phyloP scores from a whole-genome alignment of 1,140 invertebrate genomes.

The Diploscapter pachys region DNA sequence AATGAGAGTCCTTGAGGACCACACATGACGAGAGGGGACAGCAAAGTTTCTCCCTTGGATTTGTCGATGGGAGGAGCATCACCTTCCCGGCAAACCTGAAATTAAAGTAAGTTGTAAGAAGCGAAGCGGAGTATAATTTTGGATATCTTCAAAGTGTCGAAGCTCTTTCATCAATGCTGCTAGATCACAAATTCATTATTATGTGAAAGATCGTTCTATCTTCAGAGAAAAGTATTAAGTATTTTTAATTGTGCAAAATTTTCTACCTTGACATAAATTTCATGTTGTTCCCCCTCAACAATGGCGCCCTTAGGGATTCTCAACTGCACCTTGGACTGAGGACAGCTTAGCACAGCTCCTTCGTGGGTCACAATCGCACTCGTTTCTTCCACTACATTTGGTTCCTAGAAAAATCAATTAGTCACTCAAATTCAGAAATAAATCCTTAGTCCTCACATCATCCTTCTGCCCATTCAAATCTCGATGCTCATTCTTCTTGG shows the following conservation, averaged over 20 bases:
- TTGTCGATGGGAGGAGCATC: constrained; percentile 76
- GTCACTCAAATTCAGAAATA: too few species aligned
- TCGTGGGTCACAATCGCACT: constrained; percentile 73
- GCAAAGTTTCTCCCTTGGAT: constrained; percentile 81
- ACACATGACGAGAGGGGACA: constrained; percentile 89
- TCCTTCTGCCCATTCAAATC: constrained; percentile 32
- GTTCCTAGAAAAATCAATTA: constrained; percentile 14
- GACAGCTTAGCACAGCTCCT: constrained; percentile 77
- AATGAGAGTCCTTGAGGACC: constrained; percentile 67
- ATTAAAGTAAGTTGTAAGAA: too few species aligned
- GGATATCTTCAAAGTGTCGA: too few species aligned
- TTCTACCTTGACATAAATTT: constrained; percentile 86
- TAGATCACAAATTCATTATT: too few species aligned
- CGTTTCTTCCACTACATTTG: constrained; percentile 63
- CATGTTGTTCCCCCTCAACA: constrained; percentile 74
- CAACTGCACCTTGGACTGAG: constrained; percentile 82
- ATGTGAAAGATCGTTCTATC: too few species aligned
- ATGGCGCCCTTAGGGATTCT: constrained; percentile 82
- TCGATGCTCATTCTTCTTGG: constrained; percentile 24
- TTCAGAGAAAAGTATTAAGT: too few species aligned
- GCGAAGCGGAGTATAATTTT: too few species aligned
- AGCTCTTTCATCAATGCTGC: too few species aligned
- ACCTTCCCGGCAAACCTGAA: constrained; percentile 57
- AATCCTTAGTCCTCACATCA: not conserved
- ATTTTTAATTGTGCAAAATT: too few species aligned